Evolutionary conservation across 2,113 vertebrate species (phyloP).

Genomic region (Nyctibius bracteatus): DNA sequence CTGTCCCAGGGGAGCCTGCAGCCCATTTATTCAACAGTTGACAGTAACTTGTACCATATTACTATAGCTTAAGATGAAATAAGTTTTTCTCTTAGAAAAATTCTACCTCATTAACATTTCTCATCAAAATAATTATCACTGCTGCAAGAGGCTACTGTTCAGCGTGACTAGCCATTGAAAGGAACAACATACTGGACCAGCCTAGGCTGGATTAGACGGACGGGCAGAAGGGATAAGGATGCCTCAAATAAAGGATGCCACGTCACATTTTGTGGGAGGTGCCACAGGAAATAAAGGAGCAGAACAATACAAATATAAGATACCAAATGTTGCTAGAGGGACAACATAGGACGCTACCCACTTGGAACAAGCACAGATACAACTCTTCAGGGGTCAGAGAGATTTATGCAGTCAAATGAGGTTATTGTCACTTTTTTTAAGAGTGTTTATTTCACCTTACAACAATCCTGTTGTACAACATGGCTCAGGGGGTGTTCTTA

Average conservation of each 20-base stretch:
- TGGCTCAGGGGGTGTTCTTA: neutral
- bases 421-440: neutral
- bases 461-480: neutral
- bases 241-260: neutral
- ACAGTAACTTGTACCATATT: neutral
- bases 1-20: neutral
- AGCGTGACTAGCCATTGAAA: accelerated
- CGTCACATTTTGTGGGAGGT: neutral
- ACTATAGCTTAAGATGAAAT: neutral
- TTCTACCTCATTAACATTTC: neutral
- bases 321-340: neutral
- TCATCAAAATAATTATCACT: neutral
- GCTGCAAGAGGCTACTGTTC: neutral
- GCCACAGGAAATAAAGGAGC: neutral
- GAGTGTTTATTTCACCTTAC: neutral
- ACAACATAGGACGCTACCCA: accelerated
- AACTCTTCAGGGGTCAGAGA: neutral
- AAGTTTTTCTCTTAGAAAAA: neutral
- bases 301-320: neutral
- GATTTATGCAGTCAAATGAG: neutral
- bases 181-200: neutral
- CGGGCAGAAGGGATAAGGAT: neutral
- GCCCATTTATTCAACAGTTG: neutral
- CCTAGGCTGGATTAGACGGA: neutral
- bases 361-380: neutral